Base-by-base conservation (phyloP, 2,888 invertebrate species). In the Phengaris alcon region DNA sequence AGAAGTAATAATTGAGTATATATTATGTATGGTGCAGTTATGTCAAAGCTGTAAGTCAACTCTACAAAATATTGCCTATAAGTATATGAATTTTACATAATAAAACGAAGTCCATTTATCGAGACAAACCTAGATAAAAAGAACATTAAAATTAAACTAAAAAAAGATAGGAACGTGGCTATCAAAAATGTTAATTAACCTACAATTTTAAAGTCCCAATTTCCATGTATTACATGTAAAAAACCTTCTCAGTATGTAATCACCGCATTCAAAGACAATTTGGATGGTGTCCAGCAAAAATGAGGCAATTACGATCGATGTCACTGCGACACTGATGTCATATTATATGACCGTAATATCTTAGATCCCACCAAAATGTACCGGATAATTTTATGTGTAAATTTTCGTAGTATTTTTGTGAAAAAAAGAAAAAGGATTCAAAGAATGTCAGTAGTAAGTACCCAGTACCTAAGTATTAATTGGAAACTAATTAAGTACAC, bases 201-300 rank as follows among this genome's bases (percentile, higher is more conserved):
- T 10, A 48, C 70, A 59, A 57, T 75, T 73, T 51, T 51, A 72
- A 75, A 72, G 57, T 72, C 57, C 46, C 57, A 72, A 54, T 75
- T 70, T 44, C 15, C 57, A 75, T 57, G 69, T 69, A 68, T 35
- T 48, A 75, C 75, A 75, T 69, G 55, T 59, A 70, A 75, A 74
- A 74, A 55, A 75, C 69, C 52, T 48, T 69, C 75, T 69, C 57
- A 15, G 55, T n/a, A n/a, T 57, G 69, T 75, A 75, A 75, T 75
- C 69, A 75, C 69, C 22, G 74, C 64, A 74, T 74, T 74, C 69
- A 68, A 74, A 76, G 78, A 75, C 74, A 75, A 75, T 76, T 79
- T 77, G 78, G 78, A 77, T 52, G 57, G 73, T 59, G 76, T 79
- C 78, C 78, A 79, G 75, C 51, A 69, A 77, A 78, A 73, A 78